Percentiles rank a stretch among this genome's conserved stretches.
These are phyloP conservation scores for Aromia moschata DNA, from an alignment of 2,888 invertebrate species.

Conservation along the genomic window DNA sequence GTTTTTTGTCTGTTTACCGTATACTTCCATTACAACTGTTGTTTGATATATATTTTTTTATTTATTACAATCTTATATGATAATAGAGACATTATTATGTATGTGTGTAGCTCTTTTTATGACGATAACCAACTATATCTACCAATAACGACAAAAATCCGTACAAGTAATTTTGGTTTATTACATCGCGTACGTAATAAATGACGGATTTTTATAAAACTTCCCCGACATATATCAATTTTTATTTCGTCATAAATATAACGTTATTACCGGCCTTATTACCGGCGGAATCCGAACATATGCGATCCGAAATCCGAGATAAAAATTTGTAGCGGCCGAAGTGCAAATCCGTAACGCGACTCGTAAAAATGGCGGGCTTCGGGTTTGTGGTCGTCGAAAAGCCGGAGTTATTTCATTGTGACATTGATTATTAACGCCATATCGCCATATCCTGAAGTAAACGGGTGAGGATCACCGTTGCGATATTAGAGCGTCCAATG, in stretches of 20 bases:
- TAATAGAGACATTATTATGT: too few relatives aligned
- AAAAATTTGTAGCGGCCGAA: slow-evolving; percentile 2
- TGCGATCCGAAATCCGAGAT: not conserved
- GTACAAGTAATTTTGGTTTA: too few relatives aligned
- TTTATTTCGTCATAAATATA: slow-evolving; percentile 11
- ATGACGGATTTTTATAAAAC: not conserved
- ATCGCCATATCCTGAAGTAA: slow-evolving; percentile 8
- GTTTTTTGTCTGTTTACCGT: too few relatives aligned
- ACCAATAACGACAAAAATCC: too few relatives aligned
- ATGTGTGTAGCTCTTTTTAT: too few relatives aligned
- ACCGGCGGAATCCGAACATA: slow-evolving; percentile 4
- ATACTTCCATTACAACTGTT: too few relatives aligned
- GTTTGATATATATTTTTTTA: too few relatives aligned
- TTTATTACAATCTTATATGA: too few relatives aligned
- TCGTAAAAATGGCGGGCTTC: slow-evolving; percentile 13
- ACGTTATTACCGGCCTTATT: not conserved
- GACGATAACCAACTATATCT: too few relatives aligned
- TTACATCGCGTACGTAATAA: too few relatives aligned
- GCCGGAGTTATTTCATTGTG: slow-evolving; percentile 12
- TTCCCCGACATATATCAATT: not conserved
- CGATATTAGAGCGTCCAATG: slow-evolving; percentile 1
- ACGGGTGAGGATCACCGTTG: slow-evolving; percentile 6
- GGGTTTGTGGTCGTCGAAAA: slow-evolving; percentile 6
- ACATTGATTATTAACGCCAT: slow-evolving; percentile 15
- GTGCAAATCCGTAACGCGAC: slow-evolving; percentile 7